These are phyloP conservation scores for Theropithecus gelada DNA, from an alignment of 2,113 vertebrate genomes.

Conservation along the genomic window DNA sequence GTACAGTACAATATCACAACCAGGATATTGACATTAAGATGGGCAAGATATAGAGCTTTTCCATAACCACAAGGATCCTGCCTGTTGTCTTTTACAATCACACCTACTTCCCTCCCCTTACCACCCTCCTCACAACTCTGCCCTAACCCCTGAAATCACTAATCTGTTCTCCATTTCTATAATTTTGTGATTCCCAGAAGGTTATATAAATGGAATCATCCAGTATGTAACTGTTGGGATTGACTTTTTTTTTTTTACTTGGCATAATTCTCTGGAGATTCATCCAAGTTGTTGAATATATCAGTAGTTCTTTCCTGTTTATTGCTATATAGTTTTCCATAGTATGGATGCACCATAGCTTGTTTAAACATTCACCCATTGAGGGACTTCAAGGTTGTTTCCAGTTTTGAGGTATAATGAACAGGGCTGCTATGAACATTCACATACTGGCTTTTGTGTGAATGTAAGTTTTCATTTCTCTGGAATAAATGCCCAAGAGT, in stretches of 20 bases:
- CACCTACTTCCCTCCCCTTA: not conserved
- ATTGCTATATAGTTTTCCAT: not conserved
- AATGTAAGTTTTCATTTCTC: not conserved
- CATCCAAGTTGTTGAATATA: not conserved
- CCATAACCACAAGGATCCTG: not conserved
- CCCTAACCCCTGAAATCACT: not conserved
- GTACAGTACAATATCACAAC: not conserved
- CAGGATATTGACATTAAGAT: not conserved
- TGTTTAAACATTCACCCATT: not conserved
- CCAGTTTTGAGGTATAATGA: not conserved
- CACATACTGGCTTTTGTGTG: not conserved
- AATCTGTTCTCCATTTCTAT: not conserved
- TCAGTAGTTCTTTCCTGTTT: not conserved
- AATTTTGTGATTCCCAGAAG: not conserved
- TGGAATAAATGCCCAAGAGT: not conserved
- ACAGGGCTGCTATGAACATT: not conserved
- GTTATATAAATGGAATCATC: not conserved
- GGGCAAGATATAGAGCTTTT: not conserved
- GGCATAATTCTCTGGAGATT: not conserved
- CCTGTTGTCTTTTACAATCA: not conserved
- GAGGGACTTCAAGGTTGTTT: not conserved
- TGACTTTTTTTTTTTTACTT: not conserved
- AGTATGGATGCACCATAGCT: too few species aligned
- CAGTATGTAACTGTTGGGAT: not conserved
- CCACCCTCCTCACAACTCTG: not conserved